Evolutionary conservation across 2,113 vertebrate genomes (phyloP).

Genomic region (Oryzias melastigma): DNA sequence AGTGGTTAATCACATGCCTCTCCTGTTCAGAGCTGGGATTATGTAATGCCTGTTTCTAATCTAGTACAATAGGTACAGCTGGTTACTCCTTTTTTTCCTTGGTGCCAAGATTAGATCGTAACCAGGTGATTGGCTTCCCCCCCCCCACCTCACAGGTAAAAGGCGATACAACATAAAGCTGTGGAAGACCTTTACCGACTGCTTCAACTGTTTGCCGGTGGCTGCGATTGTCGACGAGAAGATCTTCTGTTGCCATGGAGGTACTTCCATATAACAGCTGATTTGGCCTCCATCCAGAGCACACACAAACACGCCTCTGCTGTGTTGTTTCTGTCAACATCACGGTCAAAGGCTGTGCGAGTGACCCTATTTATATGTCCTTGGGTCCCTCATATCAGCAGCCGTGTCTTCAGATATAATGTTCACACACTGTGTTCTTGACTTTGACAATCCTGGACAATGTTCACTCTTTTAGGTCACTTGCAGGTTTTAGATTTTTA

Average conservation of each 20-base stretch:
- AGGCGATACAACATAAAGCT: conserved; percentile 97
- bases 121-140: conserved; percentile 8
- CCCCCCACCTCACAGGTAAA: conserved; percentile 81
- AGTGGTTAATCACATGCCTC: conserved; percentile 42
- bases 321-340: conserved; percentile 51
- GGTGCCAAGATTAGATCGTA: conserved; percentile 41
- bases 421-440: conserved; percentile 1
- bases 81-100: conserved; percentile 1
- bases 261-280: conserved; percentile 70
- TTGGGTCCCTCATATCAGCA: background rate
- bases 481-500: background rate
- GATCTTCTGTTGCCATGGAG: conserved; percentile 98
- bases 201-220: conserved; percentile 96
- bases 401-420: conserved; percentile 1
- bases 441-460: background rate
- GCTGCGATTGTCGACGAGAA: conserved; percentile 97
- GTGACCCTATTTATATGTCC: conserved; percentile 8
- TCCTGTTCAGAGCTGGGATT: conserved; percentile 37
- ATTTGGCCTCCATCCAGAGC: conserved; percentile 25
- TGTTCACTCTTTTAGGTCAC: background rate
- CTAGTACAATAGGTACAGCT: conserved; percentile 28
- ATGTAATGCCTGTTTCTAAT: conserved; percentile 33
- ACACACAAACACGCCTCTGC: conserved; percentile 6
- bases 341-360: conserved; percentile 19
- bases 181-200: conserved; percentile 98